These are phyloP conservation scores for Penaeus monodon DNA, from an alignment of 2,888 invertebrate genomes.

Conservation along the genomic window DNA sequence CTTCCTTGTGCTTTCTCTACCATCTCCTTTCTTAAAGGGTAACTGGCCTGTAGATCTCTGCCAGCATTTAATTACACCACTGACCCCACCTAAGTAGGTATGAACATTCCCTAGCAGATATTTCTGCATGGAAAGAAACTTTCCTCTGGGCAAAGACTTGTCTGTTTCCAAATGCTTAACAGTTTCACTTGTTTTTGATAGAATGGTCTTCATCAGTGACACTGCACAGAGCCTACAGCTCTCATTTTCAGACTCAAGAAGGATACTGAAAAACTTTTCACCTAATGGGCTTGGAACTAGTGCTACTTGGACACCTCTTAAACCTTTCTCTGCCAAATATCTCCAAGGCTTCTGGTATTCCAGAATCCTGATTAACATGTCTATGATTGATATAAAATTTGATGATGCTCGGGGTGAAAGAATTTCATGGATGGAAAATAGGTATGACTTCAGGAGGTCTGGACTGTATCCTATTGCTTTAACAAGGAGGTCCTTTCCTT, in stretches of 20 bases:
- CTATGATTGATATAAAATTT: constrained; percentile 28
- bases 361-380: constrained; percentile 40
- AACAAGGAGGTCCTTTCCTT: constrained; percentile 30
- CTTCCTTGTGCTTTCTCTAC: too few species aligned
- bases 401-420: constrained; percentile 27
- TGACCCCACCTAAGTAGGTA: too few species aligned
- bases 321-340: constrained; percentile 11
- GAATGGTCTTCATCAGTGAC: constrained; percentile 13
- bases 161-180: background rate
- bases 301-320: background rate
- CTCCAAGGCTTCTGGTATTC: constrained; percentile 41
- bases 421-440: constrained; percentile 2
- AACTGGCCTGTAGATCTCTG: too few species aligned
- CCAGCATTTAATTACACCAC: too few species aligned
- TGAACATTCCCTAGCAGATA: constrained; percentile 5
- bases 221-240: constrained; percentile 16
- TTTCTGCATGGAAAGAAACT: background rate
- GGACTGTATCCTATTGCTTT: constrained; percentile 25
- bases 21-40: too few species aligned
- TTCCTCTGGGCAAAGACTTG: constrained; percentile 3
- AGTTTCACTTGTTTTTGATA: constrained; percentile 45
- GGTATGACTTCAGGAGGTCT: constrained; percentile 23
- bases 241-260: constrained; percentile 12
- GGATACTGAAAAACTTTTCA: constrained; percentile 11
- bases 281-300: constrained; percentile 24